Evolutionary conservation across 35 echinoderm and acorn worm genomes (phyloP).

Genomic region (Apostichopus parvimensis): DNA sequence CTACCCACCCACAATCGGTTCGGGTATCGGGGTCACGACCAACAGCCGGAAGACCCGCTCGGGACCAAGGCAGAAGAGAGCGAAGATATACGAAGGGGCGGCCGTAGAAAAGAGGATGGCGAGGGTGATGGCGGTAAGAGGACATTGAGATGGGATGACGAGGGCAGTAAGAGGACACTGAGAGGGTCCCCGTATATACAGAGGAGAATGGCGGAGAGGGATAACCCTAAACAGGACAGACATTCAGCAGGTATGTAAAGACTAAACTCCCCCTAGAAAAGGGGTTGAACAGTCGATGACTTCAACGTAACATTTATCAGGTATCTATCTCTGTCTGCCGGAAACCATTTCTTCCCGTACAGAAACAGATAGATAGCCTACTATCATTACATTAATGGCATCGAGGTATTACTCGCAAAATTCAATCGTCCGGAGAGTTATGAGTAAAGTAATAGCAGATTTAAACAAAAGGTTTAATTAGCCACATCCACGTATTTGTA

Average conservation of each 20-base stretch:
- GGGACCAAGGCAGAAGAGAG: slow-evolving; percentile 2
- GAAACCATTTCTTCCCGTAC: not conserved
- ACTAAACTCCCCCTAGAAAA: no score
- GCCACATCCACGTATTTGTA: not conserved
- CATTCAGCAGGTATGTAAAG: slow-evolving; percentile 35
- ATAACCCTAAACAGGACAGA: slow-evolving; percentile 4
- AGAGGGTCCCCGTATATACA: slow-evolving; percentile 86
- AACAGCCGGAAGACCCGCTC: not conserved
- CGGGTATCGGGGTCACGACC: not conserved
- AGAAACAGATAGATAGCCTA: no score
- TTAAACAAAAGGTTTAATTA: no score
- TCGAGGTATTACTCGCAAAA: no score
- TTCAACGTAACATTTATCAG: no score
- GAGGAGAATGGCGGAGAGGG: slow-evolving; percentile 72
- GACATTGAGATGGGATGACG: not conserved
- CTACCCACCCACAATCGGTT: slow-evolving; percentile 21
- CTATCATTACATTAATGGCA: no score
- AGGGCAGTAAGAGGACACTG: slow-evolving; percentile 14
- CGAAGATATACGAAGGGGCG: slow-evolving; percentile 6
- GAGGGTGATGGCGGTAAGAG: not conserved
- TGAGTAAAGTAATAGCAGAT: no score
- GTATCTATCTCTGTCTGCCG: no score
- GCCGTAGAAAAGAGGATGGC: slow-evolving; percentile 21
- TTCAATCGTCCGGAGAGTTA: no score
- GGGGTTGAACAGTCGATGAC: no score